Evolutionary conservation across 1,140 invertebrate genomes (phyloP).

Genomic region (Drosophila neocordata): DNA sequence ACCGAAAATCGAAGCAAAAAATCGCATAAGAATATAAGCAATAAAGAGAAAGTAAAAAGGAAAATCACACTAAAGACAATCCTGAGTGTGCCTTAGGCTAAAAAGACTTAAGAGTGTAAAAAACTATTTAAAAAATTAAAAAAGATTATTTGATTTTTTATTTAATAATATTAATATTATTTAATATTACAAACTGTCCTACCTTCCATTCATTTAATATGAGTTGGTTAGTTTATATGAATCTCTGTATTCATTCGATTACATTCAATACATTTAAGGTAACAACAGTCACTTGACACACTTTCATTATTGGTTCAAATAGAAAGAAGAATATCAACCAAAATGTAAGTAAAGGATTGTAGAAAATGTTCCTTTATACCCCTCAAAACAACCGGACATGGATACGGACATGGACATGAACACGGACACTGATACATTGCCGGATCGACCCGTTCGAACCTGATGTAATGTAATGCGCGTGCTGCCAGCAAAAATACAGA

Average conservation of each 20-base stretch:
- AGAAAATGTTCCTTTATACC: conserved; percentile 30
- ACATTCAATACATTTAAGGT: too few relatives aligned
- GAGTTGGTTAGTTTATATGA: too few relatives aligned
- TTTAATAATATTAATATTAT: too few relatives aligned
- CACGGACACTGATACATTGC: conserved; percentile 20
- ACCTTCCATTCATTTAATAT: too few relatives aligned
- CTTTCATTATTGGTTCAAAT: conserved; percentile 35
- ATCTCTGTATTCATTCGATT: too few relatives aligned
- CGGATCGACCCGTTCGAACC: conserved; percentile 40
- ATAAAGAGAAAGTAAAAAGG: not conserved
- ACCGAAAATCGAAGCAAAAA: conserved; percentile 43
- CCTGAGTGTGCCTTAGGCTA: not conserved
- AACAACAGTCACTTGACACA: conserved; percentile 60
- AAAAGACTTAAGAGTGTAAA: not conserved
- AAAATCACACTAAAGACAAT: not conserved
- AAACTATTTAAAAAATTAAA: too few relatives aligned
- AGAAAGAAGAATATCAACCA: conserved; percentile 30
- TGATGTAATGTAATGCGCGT: conserved; percentile 75
- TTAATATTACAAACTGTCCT: too few relatives aligned
- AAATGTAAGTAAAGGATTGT: conserved; percentile 52
- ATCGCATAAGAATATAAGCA: not conserved
- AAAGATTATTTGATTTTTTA: too few relatives aligned
- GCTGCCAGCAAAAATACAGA: conserved; percentile 66
- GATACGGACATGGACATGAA: too few relatives aligned
- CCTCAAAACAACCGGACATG: conserved; percentile 2